phyloP scores from a whole-genome alignment of 2,888 invertebrate species.

The Ferrisia virgata region DNA sequence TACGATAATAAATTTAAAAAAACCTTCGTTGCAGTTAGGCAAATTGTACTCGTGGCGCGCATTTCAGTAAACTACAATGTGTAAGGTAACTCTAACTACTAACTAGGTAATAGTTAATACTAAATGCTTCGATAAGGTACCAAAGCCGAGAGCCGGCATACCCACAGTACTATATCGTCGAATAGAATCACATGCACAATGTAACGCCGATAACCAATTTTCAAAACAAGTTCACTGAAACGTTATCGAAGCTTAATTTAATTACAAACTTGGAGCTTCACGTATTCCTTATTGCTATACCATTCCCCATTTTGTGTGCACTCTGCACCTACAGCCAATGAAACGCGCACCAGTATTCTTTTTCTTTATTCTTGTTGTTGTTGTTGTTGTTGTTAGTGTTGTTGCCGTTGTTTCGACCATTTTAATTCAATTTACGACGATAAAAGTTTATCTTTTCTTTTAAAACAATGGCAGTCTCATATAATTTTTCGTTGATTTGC shows the following conservation, averaged over 20 bases:
- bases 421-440: slow-evolving; percentile 6
- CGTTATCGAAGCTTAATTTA: slow-evolving; percentile 26
- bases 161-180: background rate
- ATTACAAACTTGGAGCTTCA: slow-evolving; percentile 16
- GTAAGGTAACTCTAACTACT: too few species aligned
- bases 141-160: background rate
- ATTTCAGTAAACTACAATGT: background rate
- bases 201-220: slow-evolving; percentile 4
- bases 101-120: too few species aligned
- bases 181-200: slow-evolving; percentile 1
- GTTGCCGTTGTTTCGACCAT: too few species aligned
- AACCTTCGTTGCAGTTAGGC: background rate
- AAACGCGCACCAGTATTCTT: background rate
- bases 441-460: slow-evolving; percentile 3
- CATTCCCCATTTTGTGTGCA: background rate
- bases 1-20: background rate
- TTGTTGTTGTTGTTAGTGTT: too few species aligned
- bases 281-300: background rate
- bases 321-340: too few species aligned
- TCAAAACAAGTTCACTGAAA: slow-evolving; percentile 9
- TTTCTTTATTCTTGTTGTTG: background rate
- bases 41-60: background rate
- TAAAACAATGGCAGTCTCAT: slow-evolving; percentile 1
- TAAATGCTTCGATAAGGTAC: too few species aligned
- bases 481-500: slow-evolving; percentile 8